Evolutionary conservation across 2,888 invertebrate species (phyloP).

Genomic region (Venustoraphidia nigricollis): DNA sequence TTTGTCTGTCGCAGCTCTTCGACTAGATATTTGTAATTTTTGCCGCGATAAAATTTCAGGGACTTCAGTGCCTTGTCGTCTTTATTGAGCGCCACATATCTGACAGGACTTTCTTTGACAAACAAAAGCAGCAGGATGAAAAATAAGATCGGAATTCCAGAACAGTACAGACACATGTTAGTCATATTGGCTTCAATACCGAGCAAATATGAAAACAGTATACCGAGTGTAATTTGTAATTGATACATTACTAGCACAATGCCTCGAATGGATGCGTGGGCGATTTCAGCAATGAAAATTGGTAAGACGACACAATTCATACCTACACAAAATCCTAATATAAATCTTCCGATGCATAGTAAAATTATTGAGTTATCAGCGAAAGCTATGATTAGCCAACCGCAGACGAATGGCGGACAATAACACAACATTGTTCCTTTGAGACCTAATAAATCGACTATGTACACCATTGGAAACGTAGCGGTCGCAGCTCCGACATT

Average conservation of each 20-base stretch:
- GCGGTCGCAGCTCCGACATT: conserved; percentile 20
- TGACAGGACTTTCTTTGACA: too few species aligned
- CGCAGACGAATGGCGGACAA: conserved; percentile 14
- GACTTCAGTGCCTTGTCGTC: too few species aligned
- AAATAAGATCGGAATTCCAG: too few species aligned
- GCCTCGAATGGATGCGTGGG: conserved; percentile 63
- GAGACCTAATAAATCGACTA: conserved; percentile 13
- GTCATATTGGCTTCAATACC: too few species aligned
- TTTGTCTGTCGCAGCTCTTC: too few species aligned
- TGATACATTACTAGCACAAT: conserved; percentile 70
- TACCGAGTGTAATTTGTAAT: conserved; percentile 51
- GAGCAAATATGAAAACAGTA: too few species aligned
- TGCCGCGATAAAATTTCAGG: too few species aligned
- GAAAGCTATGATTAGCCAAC: conserved; percentile 16
- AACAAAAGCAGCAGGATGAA: conserved; percentile 21
- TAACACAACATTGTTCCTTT: conserved; percentile 17
- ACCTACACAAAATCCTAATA: conserved; percentile 37
- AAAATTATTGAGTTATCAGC: conserved; percentile 9
- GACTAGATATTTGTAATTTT: too few species aligned
- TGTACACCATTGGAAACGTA: conserved; percentile 18
- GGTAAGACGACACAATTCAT: conserved; percentile 64
- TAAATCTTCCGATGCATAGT: conserved; percentile 15
- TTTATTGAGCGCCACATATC: too few species aligned
- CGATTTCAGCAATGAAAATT: conserved; percentile 71
- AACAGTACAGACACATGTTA: too few species aligned